Base-by-base conservation (phyloP, 2,888 invertebrate species). In the Drosophila birchii region DNA sequence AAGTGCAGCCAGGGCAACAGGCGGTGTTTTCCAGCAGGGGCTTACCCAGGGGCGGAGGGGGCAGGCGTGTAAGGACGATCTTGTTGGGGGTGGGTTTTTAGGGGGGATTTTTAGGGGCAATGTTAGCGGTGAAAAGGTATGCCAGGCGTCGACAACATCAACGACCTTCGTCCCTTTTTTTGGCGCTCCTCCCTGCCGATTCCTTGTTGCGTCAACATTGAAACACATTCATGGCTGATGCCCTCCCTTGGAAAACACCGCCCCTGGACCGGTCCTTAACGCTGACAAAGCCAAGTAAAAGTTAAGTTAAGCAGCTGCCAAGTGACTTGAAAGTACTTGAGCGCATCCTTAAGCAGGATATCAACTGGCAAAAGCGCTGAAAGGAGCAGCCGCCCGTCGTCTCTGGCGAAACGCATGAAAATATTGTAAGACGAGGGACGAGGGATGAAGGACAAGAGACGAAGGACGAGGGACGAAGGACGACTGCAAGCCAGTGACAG, bases 301-400 rank as follows among this genome's bases (percentile, higher is more conserved):
- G 86, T 87, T 82, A 86, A 78, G 88, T 89, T 87, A 88, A 89
- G 89, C 89, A 86, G 89, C 89, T 86, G 86, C 83, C 86, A 86
- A 86, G 86, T 86, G 86, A 80, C 86, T 86, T 78, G 86, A 87
- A 86, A 86, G 88, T 80, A 87, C 89, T 89, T 85, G 89, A 86
- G 86, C 86, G 89, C 88, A 88, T 87, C 89, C 86, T 86, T 86
- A 86, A 87, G 89, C 88, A 86, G 89, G 88, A 89, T 86, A 86
- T 89, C 88, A 89, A 86, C 89, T 86, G 89, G 86, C 86, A 86
- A 86, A 85, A 86, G 87, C 80, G 78, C 75, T 76, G 81, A 80
- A 83, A 83, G 79, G 77, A 77, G 79, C 80, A 78, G 62, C 72
- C 5, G 23, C 29, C 36, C 16, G 49, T 47, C 53, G 20, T 32